These are phyloP conservation scores for Coptodon bakossiorum DNA, from an alignment of 2,113 vertebrate genomes.

Conservation along the genomic window DNA sequence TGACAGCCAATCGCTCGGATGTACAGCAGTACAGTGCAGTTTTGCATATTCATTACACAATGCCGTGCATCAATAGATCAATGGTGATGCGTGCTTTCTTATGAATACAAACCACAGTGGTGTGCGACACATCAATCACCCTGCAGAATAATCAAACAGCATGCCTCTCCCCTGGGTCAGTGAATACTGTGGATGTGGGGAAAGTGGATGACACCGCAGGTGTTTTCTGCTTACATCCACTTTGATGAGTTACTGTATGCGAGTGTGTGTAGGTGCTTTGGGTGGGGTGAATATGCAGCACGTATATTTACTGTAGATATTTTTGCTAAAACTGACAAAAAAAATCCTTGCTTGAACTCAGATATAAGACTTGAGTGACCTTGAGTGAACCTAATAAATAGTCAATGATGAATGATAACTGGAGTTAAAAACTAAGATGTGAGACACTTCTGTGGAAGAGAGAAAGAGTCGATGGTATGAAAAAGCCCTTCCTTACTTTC, in stretches of 20 bases:
- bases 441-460: background rate
- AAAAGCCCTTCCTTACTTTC: background rate
- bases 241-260: constrained; percentile 1
- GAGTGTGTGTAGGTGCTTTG: background rate
- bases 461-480: background rate
- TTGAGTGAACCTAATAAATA: background rate
- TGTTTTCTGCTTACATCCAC: constrained; percentile 24
- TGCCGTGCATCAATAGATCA: constrained; percentile 42
- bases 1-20: background rate
- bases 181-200: background rate
- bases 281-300: background rate
- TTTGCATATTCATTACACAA: constrained; percentile 44
- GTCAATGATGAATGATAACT: background rate
- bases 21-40: background rate
- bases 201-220: constrained; percentile 28
- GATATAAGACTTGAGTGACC: background rate
- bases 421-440: background rate
- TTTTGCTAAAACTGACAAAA: background rate
- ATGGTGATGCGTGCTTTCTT: constrained; percentile 29
- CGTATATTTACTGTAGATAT: background rate
- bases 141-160: constrained; percentile 33
- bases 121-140: constrained; percentile 35
- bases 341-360: background rate
- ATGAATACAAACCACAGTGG: constrained; percentile 23
- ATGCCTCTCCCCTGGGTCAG: constrained; percentile 13